Base-by-base conservation (phyloP, 2,888 invertebrate species). In the Sesia bembeciformis region DNA sequence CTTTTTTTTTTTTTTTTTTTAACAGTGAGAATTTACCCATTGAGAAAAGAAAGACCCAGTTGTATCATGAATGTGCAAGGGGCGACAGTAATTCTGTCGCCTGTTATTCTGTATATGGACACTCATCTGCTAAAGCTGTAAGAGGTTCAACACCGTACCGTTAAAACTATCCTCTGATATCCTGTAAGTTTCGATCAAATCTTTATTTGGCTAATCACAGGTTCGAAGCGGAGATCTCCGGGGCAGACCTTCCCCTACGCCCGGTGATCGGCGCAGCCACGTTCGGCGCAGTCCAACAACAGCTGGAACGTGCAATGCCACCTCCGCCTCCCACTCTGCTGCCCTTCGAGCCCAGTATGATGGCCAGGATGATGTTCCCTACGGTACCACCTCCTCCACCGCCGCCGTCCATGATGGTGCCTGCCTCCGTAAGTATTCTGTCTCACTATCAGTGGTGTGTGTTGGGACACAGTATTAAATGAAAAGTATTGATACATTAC, bases 211-310 rank as follows among this genome's bases (percentile, higher is more conserved):
- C 23, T 23, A 23, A 23, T 23, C 23, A 23, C 64, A 95, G 96
- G 69, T 97, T 97, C 74, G 97, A 97, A 74, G 96, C 96, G 1
- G 97, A 97, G 87, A 96, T 97, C 65, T 94, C 95, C 0, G 92
- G 93, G 7, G 89, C 91, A 43, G 89, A 91, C 4, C 87, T 88
- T 4, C 55, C 52, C 2, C 5, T 86, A 52, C 88, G 93, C 3
- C 91, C 93, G 7, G 93, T 96, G 49, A 94, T 95, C 50, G 94
- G 94, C 0, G 91, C 93, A 1, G 93, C 92, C 61, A 94, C 94
- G 0, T 96, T 93, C 66, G 93, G 90, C 53, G 93, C 92, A 58
- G 93, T 93, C 1, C 94, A 94, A 62, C 93, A 93, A 65, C 90
- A 93, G 63, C 78, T 93, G 54, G 93, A 93, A 59, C 90, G 92